Conservation (phyloP, 1,140 invertebrate species). For the Bombus huntii region DNA sequence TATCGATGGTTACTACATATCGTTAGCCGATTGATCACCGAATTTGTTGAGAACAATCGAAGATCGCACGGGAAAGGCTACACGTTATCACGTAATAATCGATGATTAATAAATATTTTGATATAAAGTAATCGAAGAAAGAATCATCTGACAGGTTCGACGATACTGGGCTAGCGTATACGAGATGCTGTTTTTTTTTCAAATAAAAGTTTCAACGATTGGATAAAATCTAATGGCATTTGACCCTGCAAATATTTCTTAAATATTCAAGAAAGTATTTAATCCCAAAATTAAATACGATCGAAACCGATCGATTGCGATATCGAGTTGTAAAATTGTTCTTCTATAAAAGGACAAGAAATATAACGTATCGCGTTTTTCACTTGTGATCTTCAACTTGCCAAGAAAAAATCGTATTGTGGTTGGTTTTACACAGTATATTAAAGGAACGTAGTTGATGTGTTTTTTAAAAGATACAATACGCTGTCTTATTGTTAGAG, state of each 20-base stretch:
- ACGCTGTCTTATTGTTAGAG: slow-evolving; percentile 4
- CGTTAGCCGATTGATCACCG: not conserved
- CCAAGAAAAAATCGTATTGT: not conserved
- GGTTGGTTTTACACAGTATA: slow-evolving; percentile 5
- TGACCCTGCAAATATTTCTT: rapidly evolving
- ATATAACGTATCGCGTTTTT: not conserved
- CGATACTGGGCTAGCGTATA: no score
- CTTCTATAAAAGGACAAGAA: no score
- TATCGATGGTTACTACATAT: not conserved
- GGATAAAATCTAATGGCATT: no score
- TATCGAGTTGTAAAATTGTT: no score
- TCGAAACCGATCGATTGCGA: no score
- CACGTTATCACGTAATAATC: not conserved
- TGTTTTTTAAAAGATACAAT: slow-evolving; percentile 38
- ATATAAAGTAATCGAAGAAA: no score
- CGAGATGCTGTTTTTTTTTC: no score
- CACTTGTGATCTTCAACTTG: not conserved
- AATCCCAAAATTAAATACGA: no score
- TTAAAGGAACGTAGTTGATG: not conserved
- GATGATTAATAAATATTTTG: no score
- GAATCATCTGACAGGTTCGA: no score
- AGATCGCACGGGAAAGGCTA: not conserved
- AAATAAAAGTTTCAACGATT: no score
- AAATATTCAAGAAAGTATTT: no score
- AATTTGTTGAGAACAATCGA: not conserved